phyloP scores from a whole-genome alignment of 2,113 vertebrate species.

The Pterocles orientalis region DNA sequence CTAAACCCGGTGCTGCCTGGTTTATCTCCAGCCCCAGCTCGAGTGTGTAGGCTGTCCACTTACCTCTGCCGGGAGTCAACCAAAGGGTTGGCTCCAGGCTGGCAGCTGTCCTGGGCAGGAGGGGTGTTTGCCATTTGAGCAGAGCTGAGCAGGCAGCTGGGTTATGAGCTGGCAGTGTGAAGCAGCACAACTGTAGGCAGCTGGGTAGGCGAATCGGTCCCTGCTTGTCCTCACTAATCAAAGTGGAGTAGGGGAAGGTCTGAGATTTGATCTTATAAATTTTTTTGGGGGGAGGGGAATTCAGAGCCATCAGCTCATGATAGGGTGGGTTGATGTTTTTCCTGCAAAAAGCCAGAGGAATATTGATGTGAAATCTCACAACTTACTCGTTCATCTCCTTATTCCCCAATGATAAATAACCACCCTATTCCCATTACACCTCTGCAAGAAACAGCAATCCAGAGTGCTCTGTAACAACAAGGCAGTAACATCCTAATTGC shows the following conservation, averaged over 20 bases:
- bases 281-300: background rate
- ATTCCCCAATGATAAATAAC: background rate
- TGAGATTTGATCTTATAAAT: background rate
- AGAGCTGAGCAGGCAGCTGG: background rate
- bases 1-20: accelerated
- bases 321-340: background rate
- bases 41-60: background rate
- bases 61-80: background rate
- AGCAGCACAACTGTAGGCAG: background rate
- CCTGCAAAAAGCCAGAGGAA: background rate
- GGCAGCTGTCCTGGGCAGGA: background rate
- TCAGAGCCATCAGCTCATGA: background rate
- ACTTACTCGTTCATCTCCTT: background rate
- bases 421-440: background rate
- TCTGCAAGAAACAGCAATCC: constrained; percentile 4
- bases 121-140: accelerated
- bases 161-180: background rate
- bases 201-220: background rate
- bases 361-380: background rate
- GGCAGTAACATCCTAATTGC: constrained; percentile 17
- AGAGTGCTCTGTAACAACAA: background rate
- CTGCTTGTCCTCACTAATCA: background rate
- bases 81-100: background rate
- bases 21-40: background rate
- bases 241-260: background rate